phyloP scores from a whole-genome alignment of 1,140 invertebrate genomes.

The Chymomyza costata region DNA sequence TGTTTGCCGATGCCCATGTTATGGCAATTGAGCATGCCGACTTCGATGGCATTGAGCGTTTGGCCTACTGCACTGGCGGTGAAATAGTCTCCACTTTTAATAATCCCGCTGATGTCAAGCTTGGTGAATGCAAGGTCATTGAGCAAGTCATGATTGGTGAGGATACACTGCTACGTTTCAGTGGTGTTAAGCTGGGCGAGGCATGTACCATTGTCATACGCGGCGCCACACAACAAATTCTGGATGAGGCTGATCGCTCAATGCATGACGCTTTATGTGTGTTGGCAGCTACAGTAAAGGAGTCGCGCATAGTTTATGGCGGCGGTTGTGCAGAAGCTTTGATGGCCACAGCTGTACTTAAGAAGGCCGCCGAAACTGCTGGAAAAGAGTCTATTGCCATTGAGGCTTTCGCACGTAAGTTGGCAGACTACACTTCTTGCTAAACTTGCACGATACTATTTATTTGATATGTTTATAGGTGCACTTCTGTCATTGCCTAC shows the following conservation, averaged over 20 bases:
- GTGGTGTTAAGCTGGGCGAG: slow-evolving; percentile 94
- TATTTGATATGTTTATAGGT: slow-evolving; percentile 55
- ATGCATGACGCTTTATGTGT: slow-evolving; percentile 99
- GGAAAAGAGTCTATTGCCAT: slow-evolving; percentile 99
- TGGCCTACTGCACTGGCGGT: slow-evolving; percentile 97
- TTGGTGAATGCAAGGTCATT: slow-evolving; percentile 96
- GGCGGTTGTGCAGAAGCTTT: slow-evolving; percentile 96
- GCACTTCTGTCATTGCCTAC: slow-evolving; percentile 93
- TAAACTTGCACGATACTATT: neutral
- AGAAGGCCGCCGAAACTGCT: slow-evolving; percentile 89
- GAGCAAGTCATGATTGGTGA: slow-evolving; percentile 99
- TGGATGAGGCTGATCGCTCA: slow-evolving; percentile 98
- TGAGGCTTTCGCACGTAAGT: slow-evolving; percentile 90
- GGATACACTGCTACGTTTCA: slow-evolving; percentile 96
- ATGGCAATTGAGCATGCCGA: slow-evolving; percentile 99
- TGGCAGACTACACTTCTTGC: neutral
- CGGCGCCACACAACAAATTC: slow-evolving; percentile 99
- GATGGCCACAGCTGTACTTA: slow-evolving; percentile 94
- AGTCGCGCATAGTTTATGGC: slow-evolving; percentile 93
- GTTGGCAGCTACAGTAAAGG: slow-evolving; percentile 94
- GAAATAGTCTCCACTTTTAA: slow-evolving; percentile 99
- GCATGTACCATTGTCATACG: slow-evolving; percentile 98
- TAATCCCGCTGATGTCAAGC: slow-evolving; percentile 91
- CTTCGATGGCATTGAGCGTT: slow-evolving; percentile 98
- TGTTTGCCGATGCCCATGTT: slow-evolving; percentile 98